Conservation (phyloP, 2,797 vertebrate species). For the Crenuchus spilurus region DNA sequence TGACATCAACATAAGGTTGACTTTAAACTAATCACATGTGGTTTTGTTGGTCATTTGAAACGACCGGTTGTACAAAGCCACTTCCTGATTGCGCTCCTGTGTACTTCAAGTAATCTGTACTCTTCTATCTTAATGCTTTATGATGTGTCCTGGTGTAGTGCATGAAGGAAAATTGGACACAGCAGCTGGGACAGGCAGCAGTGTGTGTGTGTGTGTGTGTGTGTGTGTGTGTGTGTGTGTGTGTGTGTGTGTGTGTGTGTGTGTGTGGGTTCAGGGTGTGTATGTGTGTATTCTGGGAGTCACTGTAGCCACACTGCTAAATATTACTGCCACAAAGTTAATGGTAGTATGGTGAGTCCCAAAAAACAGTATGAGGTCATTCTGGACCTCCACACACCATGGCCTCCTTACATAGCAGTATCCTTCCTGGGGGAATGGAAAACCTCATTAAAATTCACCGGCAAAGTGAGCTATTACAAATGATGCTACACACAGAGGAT, state of each 20-base stretch:
- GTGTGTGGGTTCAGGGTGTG: conserved; percentile 6
- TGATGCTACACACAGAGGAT: no score
- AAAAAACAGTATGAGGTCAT: conserved; percentile 68
- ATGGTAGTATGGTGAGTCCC: conserved; percentile 61
- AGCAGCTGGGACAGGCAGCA: not conserved
- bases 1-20: not conserved
- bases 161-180: conserved; percentile 6
- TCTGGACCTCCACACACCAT: conserved; percentile 23
- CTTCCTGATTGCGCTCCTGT: not conserved
- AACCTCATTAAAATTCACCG: conserved; percentile 29
- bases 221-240: conserved; percentile 12
- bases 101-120: not conserved
- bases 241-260: conserved; percentile 5
- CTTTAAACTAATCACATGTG: not conserved
- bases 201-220: not conserved
- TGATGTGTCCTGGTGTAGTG: not conserved
- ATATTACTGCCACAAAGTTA: conserved; percentile 66
- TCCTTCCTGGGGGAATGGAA: conserved; percentile 18
- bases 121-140: not conserved
- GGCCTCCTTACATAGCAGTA: conserved; percentile 21
- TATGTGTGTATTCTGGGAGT: conserved; percentile 6
- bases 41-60: not conserved
- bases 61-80: not conserved
- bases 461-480: not conserved
- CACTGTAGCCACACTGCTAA: conserved; percentile 49